phyloP scores from a whole-genome alignment of 2,888 invertebrate genomes.

The Yponomeuta sedellus region DNA sequence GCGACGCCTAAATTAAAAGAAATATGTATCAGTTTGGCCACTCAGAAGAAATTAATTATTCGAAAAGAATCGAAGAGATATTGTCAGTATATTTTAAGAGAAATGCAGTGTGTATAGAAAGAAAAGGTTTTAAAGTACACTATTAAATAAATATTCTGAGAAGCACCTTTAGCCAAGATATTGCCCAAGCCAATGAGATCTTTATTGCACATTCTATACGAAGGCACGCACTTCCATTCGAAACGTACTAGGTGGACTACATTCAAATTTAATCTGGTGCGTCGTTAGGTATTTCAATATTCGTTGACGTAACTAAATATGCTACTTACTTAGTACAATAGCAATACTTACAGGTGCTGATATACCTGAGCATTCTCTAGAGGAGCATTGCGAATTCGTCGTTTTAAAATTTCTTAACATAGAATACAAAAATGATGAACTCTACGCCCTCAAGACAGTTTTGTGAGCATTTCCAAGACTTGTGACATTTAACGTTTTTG shows the following conservation, averaged over 20 bases:
- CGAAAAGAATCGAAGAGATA: background rate
- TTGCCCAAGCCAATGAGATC: slow-evolving; percentile 35
- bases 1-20: background rate
- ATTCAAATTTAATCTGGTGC: background rate
- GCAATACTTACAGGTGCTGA: too few relatives aligned
- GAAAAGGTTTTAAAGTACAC: too few relatives aligned
- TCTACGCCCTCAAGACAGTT: too few relatives aligned
- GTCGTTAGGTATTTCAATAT: background rate
- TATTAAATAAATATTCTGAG: background rate
- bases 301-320: background rate
- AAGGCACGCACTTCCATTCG: slow-evolving; percentile 16
- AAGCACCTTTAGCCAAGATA: background rate
- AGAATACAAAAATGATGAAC: too few relatives aligned
- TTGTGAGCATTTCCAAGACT: too few relatives aligned
- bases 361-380: too few relatives aligned
- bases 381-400: too few relatives aligned
- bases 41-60: too few relatives aligned
- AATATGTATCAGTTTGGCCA: too few relatives aligned
- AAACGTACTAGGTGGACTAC: background rate
- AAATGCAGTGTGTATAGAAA: too few relatives aligned
- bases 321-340: background rate
- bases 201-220: slow-evolving; percentile 39
- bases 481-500: too few relatives aligned
- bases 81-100: background rate
- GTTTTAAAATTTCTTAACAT: too few relatives aligned